These are phyloP conservation scores for Paradoxurus hermaphroditus DNA, from an alignment of 2,113 vertebrate genomes.

Conservation along the genomic window DNA sequence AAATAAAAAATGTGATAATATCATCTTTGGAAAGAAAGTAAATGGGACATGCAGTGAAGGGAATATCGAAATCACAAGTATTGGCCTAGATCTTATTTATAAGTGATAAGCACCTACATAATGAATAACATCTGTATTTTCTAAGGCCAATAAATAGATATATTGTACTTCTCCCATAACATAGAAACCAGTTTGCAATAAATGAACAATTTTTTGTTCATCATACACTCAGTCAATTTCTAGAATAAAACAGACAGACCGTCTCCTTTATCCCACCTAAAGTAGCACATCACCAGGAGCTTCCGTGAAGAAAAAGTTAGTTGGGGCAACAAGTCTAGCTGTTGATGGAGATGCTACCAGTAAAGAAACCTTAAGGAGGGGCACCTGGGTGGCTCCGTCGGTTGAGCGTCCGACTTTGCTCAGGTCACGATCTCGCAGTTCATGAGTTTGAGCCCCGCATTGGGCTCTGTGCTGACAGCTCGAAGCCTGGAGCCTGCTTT, in stretches of 20 bases:
- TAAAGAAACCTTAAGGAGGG: too few species aligned
- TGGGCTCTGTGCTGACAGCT: too few species aligned
- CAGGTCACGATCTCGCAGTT: too few species aligned
- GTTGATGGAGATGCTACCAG: neutral
- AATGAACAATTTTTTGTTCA: neutral
- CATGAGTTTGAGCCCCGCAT: too few species aligned
- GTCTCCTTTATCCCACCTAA: neutral
- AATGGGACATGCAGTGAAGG: neutral
- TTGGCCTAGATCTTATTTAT: neutral
- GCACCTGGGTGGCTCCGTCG: too few species aligned
- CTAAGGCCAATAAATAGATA: neutral
- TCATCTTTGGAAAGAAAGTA: slow-evolving; percentile 19
- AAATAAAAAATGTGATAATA: neutral
- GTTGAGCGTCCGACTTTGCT: too few species aligned
- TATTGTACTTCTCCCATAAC: neutral
- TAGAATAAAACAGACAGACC: neutral
- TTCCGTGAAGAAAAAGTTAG: neutral
- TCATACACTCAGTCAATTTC: neutral
- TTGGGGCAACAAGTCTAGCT: neutral
- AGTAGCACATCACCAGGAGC: neutral
- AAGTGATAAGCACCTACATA: neutral
- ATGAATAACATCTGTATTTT: neutral
- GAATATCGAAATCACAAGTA: neutral
- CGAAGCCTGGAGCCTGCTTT: too few species aligned
- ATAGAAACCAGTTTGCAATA: neutral